Conservation (phyloP, 1,140 invertebrate species). For the Drosophila tropicalis region DNA sequence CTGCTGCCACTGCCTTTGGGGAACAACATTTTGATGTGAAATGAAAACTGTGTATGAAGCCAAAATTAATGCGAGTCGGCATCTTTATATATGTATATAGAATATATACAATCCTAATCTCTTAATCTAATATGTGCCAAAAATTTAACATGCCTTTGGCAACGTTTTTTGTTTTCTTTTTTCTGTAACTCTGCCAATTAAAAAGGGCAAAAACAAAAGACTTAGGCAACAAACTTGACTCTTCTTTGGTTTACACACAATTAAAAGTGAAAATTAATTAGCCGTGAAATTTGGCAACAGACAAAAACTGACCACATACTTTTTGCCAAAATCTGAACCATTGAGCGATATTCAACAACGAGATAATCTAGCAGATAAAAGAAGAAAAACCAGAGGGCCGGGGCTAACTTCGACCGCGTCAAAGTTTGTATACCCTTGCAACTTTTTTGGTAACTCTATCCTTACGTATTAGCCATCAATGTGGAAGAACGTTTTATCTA, state of each 20-base stretch:
- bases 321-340: no score
- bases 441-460: no score
- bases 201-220: conserved; percentile 62
- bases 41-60: background rate
- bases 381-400: no score
- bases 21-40: background rate
- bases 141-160: background rate
- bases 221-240: conserved; percentile 66
- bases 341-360: no score
- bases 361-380: background rate
- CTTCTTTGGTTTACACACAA: background rate
- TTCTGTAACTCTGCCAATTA: conserved; percentile 28
- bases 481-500: no score
- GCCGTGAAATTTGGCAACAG: conserved; percentile 38
- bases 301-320: no score
- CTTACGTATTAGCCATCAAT: no score
- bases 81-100: conserved; percentile 31
- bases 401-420: no score
- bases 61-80: background rate
- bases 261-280: conserved; percentile 56
- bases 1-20: background rate
- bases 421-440: no score
- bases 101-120: background rate
- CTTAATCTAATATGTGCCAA: conserved; percentile 18
- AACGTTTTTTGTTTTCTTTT: background rate